phyloP scores from a whole-genome alignment of 2,113 vertebrate genomes.

The Zingel zingel region DNA sequence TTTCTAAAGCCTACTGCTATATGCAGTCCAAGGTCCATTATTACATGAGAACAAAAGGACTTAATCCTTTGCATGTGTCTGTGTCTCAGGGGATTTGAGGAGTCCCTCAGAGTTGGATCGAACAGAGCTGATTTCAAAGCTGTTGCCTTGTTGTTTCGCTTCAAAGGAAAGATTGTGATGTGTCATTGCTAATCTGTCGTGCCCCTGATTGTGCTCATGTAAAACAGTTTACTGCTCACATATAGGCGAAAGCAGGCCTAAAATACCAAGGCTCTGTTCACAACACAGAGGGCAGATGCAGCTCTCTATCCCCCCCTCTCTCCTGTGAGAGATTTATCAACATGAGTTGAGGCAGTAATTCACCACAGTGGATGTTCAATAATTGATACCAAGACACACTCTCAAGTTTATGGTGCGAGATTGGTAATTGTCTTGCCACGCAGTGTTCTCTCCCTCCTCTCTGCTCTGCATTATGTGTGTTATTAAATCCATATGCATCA shows the following conservation, averaged over 20 bases:
- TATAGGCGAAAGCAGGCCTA: constrained; percentile 38
- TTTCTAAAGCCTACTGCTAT: constrained; percentile 34
- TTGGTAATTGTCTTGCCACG: constrained; percentile 66
- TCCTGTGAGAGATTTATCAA: constrained; percentile 53
- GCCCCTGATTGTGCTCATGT: constrained; percentile 35
- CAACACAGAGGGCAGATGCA: constrained; percentile 34
- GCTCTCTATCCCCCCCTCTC: not conserved
- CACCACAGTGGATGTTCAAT: constrained; percentile 66
- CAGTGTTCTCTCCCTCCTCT: constrained; percentile 19
- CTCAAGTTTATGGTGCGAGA: constrained; percentile 61
- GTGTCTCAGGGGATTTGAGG: constrained; percentile 48
- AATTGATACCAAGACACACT: constrained; percentile 71
- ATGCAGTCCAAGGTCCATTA: constrained; percentile 54
- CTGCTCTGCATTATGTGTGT: constrained; percentile 36
- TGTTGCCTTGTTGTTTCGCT: constrained; percentile 25
- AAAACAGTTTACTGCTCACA: constrained; percentile 27
- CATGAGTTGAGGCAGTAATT: constrained; percentile 62
- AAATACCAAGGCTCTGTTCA: constrained; percentile 43
- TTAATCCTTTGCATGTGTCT: constrained; percentile 51
- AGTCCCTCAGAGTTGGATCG: constrained; percentile 41
- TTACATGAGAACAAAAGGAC: constrained; percentile 64
- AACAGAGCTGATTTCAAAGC: constrained; percentile 46
- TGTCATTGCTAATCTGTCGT: constrained; percentile 39
- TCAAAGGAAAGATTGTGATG: constrained; percentile 31
- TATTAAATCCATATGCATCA: constrained; percentile 63